phyloP scores from a whole-genome alignment of 2,888 invertebrate genomes.

The Abscondita cerata region DNA sequence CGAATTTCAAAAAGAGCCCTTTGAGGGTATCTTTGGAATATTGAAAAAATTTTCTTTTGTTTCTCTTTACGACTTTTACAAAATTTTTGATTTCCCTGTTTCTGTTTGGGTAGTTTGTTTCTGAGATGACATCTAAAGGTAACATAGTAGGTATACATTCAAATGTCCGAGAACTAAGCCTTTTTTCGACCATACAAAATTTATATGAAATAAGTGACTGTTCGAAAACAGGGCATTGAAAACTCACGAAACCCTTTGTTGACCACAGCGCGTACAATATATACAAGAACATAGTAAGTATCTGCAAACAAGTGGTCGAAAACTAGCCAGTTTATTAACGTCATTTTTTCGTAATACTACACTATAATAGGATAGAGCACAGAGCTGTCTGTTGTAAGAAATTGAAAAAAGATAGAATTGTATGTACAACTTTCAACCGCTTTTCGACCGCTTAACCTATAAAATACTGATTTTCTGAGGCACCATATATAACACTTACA shows the following conservation, averaged over 20 bases:
- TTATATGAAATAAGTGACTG: neutral
- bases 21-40: conserved; percentile 31
- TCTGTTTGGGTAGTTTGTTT: neutral
- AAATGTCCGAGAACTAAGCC: neutral
- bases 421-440: neutral
- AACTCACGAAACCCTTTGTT: neutral
- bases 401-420: neutral
- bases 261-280: neutral
- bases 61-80: no score
- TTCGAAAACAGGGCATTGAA: neutral
- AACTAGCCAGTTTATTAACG: neutral
- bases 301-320: neutral
- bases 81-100: no score
- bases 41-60: conserved; percentile 3
- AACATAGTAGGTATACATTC: neutral
- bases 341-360: no score
- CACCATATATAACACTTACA: no score
- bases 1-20: conserved; percentile 20
- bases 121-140: neutral
- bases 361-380: no score
- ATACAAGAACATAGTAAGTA: neutral
- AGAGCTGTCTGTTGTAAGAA: no score
- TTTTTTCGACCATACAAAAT: neutral
- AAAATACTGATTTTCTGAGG: no score
- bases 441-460: conserved; percentile 1